Base-by-base conservation (phyloP, 2,888 invertebrate species). In the Metopia argyrocephala region DNA sequence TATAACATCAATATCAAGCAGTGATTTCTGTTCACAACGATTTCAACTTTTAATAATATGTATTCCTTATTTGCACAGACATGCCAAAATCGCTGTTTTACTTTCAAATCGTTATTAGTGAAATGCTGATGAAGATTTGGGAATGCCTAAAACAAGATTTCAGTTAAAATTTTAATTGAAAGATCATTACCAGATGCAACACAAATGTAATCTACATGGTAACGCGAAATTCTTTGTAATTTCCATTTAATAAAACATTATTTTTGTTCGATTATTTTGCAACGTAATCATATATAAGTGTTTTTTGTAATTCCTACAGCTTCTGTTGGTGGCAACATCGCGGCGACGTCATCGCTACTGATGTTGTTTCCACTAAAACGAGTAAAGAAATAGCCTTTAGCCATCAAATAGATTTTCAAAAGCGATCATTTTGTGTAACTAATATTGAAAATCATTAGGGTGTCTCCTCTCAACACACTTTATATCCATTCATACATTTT, bases 391-490 rank as follows among this genome's bases (percentile, higher is more conserved):
- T 38, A 3, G 15, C 3, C 38, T 15, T 15, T 15, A 38, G 12
- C 15, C 9, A 3, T 15, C 38, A 0, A 15, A 38, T 3, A 54
- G 59, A 65, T 50, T 20, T 21, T n/a, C 4, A 23, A 52, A n/a
- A 21, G 9, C 7, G 61, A 81, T 81, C 70, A 70, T 75, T 81
- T 62, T 76, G 57, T 76, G 78, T 81, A 81, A 81, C 74, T 78
- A 71, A 81, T 81, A 81, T 75, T 78, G 70, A 81, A 78, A 81
- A 78, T 81, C 78, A 78, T 81, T 81, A 81, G 74, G 78, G 70
- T 70, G 70, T 66, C 66, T 62, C 70, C 52, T 31, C 61, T 21
- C 20, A 56, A 9, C 5, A 28, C 45, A 15, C 64, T 61, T 50
- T 28, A 50, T 12, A 21, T 25, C 25, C 50, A 25, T 71, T 27